phyloP scores from a whole-genome alignment of 2,888 invertebrate species.

The Nomada flava region DNA sequence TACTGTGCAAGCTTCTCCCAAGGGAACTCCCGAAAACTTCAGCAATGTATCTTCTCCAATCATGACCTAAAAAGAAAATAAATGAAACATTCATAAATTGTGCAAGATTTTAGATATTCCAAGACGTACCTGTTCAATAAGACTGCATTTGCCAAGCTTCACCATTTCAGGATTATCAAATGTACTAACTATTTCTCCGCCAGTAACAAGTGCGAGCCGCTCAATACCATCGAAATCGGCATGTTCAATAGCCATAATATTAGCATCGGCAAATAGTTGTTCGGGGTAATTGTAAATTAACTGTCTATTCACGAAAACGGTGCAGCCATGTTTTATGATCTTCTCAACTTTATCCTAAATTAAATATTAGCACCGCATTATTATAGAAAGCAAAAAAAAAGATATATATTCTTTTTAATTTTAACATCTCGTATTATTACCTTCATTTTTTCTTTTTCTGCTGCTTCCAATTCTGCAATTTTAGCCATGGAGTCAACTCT shows the following conservation, averaged over 20 bases:
- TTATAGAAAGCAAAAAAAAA: conserved; percentile 7
- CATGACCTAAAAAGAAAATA: conserved; percentile 87
- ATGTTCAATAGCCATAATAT: conserved; percentile 99
- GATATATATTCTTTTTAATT: background rate
- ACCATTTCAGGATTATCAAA: conserved; percentile 97
- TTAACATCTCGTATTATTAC: conserved; percentile 59
- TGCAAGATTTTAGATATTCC: background rate
- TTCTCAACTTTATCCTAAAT: conserved; percentile 95
- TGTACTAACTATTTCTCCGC: conserved; percentile 99
- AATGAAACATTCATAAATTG: conserved; percentile 10
- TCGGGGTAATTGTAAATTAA: conserved; percentile 99
- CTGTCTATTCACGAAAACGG: conserved; percentile 99
- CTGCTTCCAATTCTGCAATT: conserved; percentile 98
- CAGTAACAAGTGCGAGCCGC: conserved; percentile 97
- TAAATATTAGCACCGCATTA: background rate
- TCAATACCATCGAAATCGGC: conserved; percentile 99
- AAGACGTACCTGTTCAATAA: conserved; percentile 93
- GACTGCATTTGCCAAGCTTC: conserved; percentile 96
- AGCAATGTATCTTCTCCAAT: conserved; percentile 98
- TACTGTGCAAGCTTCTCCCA: conserved; percentile 98
- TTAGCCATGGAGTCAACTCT: conserved; percentile 96
- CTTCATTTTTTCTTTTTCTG: conserved; percentile 99
- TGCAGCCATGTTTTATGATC: conserved; percentile 97
- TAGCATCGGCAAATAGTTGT: conserved; percentile 99
- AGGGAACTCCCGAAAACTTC: conserved; percentile 96